Evolutionary conservation across 2,888 invertebrate genomes (phyloP).

Genomic region (Gastracanthus pulcherrimus): DNA sequence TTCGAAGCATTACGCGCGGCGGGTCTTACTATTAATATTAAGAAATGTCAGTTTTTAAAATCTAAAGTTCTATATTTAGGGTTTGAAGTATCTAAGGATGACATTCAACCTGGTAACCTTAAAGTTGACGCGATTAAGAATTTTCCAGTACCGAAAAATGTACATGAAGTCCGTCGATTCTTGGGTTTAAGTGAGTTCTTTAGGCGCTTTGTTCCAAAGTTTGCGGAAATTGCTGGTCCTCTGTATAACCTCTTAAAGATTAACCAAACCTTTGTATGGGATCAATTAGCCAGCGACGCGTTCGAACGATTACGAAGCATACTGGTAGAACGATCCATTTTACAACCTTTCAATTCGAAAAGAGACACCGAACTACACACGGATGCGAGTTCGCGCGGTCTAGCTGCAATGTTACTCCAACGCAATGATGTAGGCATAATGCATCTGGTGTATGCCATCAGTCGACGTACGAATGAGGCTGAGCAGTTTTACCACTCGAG

Average conservation of each 20-base stretch:
- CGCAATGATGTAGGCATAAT: not conserved
- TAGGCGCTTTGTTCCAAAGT: slow-evolving; percentile 28
- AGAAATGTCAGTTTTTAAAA: slow-evolving; percentile 5
- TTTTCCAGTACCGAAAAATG: slow-evolving; percentile 19
- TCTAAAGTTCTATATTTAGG: not conserved
- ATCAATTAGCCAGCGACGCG: not conserved
- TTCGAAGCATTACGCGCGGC: not conserved
- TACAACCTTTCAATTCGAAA: slow-evolving; percentile 33
- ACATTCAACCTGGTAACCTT: not conserved
- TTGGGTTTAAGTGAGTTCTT: slow-evolving; percentile 39
- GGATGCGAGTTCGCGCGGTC: slow-evolving; percentile 53
- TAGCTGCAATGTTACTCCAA: slow-evolving; percentile 56
- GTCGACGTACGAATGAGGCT: slow-evolving; percentile 63
- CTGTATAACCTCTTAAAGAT: not conserved
- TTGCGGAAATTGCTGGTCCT: slow-evolving; percentile 25
- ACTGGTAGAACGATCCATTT: not conserved
- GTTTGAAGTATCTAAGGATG: not conserved
- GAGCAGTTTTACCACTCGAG: slow-evolving; percentile 57
- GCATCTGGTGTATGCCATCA: slow-evolving; percentile 60
- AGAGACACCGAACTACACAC: slow-evolving; percentile 54
- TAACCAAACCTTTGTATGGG: not conserved
- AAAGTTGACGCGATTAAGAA: not conserved
- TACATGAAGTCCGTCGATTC: slow-evolving; percentile 40
- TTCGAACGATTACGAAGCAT: not conserved
- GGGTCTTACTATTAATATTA: not conserved